Percentiles rank a stretch among this genome's conserved stretches.
These are phyloP conservation scores for Melozone crissalis DNA, from an alignment of 2,113 vertebrate species.

Conservation along the genomic window DNA sequence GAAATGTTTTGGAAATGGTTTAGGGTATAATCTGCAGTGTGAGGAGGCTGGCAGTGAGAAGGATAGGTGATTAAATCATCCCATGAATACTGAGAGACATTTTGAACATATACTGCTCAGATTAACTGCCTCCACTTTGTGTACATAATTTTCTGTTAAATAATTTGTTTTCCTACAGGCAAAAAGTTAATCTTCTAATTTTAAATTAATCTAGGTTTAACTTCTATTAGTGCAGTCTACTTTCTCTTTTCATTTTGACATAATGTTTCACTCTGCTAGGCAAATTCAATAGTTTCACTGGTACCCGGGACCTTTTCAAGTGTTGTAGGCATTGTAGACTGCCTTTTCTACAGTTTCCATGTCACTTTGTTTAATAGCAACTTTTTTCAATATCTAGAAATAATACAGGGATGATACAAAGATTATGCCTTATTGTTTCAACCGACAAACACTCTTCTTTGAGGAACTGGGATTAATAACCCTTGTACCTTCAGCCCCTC, in stretches of 20 bases:
- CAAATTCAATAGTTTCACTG: neutral
- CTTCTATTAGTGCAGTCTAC: neutral
- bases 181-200: neutral
- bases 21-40: neutral
- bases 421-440: neutral
- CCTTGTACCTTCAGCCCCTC: rapidly evolving
- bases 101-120: rapidly evolving
- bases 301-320: neutral
- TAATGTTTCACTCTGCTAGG: neutral
- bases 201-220: neutral
- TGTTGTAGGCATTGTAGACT: neutral
- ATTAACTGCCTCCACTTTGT: neutral
- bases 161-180: neutral
- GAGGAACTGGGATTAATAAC: neutral
- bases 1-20: neutral
- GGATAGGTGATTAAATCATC: neutral
- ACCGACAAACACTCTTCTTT: neutral
- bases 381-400: neutral
- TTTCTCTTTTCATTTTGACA: neutral
- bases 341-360: neutral
- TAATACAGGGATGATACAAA: neutral
- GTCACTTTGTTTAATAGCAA: neutral
- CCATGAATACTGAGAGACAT: neutral
- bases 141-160: neutral
- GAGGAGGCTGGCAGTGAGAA: neutral